Conservation (phyloP, 2,797 vertebrate species). For the Sciurus carolinensis region DNA sequence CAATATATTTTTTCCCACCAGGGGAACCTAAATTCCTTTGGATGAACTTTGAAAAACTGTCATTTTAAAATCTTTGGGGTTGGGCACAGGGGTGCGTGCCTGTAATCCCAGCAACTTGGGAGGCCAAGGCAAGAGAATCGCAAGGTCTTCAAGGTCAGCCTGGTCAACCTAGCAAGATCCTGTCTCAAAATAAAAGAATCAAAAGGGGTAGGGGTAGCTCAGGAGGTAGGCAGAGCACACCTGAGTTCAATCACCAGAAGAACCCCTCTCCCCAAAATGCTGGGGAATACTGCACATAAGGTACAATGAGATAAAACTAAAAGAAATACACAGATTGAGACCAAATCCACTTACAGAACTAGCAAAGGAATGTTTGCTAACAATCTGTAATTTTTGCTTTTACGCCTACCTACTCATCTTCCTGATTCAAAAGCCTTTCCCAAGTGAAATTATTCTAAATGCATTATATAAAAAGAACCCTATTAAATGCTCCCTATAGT, state of each 20-base stretch:
- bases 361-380: constrained; percentile 29
- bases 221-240: too few species aligned
- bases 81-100: too few species aligned
- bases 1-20: not conserved
- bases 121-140: too few species aligned
- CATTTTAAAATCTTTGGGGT: constrained; percentile 28
- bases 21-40: not conserved
- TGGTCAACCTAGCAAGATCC: too few species aligned
- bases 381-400: constrained; percentile 35
- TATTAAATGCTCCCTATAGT: constrained; percentile 32
- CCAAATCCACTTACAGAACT: not conserved
- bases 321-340: constrained; percentile 30
- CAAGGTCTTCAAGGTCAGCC: too few species aligned
- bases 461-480: constrained; percentile 8
- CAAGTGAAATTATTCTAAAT: constrained; percentile 41
- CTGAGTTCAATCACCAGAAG: too few species aligned
- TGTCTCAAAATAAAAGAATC: too few species aligned
- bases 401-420: not conserved
- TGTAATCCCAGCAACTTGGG: too few species aligned
- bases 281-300: not conserved
- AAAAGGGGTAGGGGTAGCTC: too few species aligned
- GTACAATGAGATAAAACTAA: not conserved
- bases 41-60: constrained; percentile 2
- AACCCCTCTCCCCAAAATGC: not conserved
- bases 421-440: constrained; percentile 14